A percentile compares a stretch with the other conserved stretches of the same genome.
Conservation (phyloP, 2,888 invertebrate genomes). For the Ethmia dodecea region DNA sequence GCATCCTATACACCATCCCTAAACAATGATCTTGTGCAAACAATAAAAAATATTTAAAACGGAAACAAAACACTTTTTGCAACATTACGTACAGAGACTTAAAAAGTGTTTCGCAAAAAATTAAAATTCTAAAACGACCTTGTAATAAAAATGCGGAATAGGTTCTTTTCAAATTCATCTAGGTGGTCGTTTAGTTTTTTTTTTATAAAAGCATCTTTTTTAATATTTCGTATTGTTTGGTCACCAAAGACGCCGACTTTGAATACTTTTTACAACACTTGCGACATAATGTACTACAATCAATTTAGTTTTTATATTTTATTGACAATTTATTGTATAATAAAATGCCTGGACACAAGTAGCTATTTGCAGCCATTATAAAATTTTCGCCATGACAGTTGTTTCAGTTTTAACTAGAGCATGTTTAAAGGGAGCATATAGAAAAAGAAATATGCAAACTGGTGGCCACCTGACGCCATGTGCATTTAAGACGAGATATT, state of each 20-base stretch:
- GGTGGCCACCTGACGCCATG: constrained; percentile 51
- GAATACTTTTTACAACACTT: constrained; percentile 16
- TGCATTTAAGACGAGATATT: constrained; percentile 34
- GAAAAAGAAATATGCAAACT: constrained; percentile 41
- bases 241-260: constrained; percentile 36
- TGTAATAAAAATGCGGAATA: constrained; percentile 22
- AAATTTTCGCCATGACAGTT: constrained; percentile 27
- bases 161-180: constrained; percentile 25
- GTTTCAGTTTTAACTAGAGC: constrained; percentile 28
- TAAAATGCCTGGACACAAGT: constrained; percentile 1
- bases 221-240: constrained; percentile 27
- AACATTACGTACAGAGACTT: constrained; percentile 32
- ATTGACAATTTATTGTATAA: constrained; percentile 9
- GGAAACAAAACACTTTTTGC: constrained; percentile 56
- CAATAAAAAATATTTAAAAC: constrained; percentile 28
- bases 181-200: constrained; percentile 41
- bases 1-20: constrained; percentile 20
- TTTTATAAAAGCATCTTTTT: constrained; percentile 26
- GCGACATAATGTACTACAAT: constrained; percentile 17
- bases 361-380: constrained; percentile 26
- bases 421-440: constrained; percentile 29
- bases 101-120: constrained; percentile 57
- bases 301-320: constrained; percentile 5
- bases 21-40: constrained; percentile 48
- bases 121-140: constrained; percentile 25